These are phyloP conservation scores for Callaeas wilsoni DNA, from an alignment of 2,113 vertebrate species.

Conservation along the genomic window DNA sequence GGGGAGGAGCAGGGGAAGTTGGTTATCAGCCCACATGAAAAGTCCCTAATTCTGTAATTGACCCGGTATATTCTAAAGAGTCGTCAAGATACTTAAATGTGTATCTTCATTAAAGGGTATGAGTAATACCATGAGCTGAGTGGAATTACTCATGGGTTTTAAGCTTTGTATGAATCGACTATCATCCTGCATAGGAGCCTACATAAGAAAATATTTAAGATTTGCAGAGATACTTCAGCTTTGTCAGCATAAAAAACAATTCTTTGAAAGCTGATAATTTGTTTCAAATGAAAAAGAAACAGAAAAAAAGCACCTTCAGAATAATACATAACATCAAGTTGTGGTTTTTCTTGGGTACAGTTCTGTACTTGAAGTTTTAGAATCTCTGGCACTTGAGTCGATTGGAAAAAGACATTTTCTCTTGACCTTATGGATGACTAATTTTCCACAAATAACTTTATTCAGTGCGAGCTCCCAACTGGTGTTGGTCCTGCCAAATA, in stretches of 20 bases:
- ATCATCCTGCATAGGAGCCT: not conserved
- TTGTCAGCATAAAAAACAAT: not conserved
- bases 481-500: not conserved
- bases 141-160: conserved; percentile 15
- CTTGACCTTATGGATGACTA: conserved; percentile 2
- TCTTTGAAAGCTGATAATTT: not conserved
- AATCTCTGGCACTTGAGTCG: conserved; percentile 33
- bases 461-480: not conserved
- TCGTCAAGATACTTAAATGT: not conserved
- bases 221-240: not conserved
- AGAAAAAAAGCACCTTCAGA: not conserved
- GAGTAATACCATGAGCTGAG: conserved; percentile 10
- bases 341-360: conserved; percentile 12
- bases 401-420: conserved; percentile 42
- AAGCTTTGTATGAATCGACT: conserved; percentile 9
- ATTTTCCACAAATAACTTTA: conserved; percentile 25
- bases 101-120: not conserved
- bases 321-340: not conserved
- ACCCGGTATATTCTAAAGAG: not conserved
- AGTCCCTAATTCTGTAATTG: conserved; percentile 12
- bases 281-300: conserved; percentile 23
- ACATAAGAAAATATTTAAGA: not conserved
- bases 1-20: not conserved
- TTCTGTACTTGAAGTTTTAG: conserved; percentile 35
- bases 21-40: not conserved